Evolutionary conservation across 2,888 invertebrate genomes (phyloP).

Genomic region (Drosophila heteroneura): DNA sequence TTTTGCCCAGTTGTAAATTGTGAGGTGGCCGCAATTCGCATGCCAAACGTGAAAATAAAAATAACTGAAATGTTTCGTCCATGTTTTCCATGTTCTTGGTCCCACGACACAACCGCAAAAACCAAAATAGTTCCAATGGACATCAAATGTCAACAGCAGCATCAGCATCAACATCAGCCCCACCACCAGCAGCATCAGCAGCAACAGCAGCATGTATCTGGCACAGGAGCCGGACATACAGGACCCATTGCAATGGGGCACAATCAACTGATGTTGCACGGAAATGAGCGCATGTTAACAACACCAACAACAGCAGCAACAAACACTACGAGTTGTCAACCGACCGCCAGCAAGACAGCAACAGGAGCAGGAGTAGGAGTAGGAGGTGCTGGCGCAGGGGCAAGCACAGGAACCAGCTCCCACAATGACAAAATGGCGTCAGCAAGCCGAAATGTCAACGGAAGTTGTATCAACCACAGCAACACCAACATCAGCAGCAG

Average conservation of each 20-base stretch:
- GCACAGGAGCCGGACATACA: constrained; percentile 39
- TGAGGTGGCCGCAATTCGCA: constrained; percentile 71
- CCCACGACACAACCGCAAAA: constrained; percentile 73
- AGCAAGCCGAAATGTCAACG: constrained; percentile 76
- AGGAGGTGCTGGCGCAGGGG: constrained; percentile 28
- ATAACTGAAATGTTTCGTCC: constrained; percentile 76
- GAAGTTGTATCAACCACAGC: constrained; percentile 78
- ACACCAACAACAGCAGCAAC: constrained; percentile 78
- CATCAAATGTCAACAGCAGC: constrained; percentile 84
- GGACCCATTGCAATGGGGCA: constrained; percentile 64
- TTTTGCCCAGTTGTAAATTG: constrained; percentile 71
- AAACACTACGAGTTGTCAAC: constrained; percentile 58
- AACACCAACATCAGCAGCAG: constrained; percentile 72
- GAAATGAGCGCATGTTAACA: constrained; percentile 86
- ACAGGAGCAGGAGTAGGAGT: constrained; percentile 45
- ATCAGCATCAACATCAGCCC: constrained; percentile 69
- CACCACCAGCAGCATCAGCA: constrained; percentile 35
- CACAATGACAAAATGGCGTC: constrained; percentile 80
- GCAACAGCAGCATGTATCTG: constrained; percentile 58
- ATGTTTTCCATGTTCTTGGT: constrained; percentile 64
- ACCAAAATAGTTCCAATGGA: constrained; percentile 85
- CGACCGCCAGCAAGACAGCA: constrained; percentile 42
- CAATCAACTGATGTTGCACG: constrained; percentile 83
- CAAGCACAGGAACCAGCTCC: constrained; percentile 40
- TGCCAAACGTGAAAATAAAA: constrained; percentile 75